phyloP scores from a whole-genome alignment of 2,888 invertebrate genomes.

The Cantharis flavilabris region DNA sequence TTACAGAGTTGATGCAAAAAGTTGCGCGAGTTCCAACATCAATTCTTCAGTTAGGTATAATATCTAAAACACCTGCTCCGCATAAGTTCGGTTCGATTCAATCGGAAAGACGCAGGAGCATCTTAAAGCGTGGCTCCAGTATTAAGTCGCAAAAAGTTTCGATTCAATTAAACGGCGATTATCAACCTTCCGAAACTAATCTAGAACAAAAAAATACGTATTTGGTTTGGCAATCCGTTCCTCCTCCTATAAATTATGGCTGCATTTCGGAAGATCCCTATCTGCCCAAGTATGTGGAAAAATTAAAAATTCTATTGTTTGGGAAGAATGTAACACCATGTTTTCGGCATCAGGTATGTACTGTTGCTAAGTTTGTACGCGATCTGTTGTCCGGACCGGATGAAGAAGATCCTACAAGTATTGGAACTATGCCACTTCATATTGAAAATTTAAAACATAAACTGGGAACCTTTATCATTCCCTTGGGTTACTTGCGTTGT shows the following conservation, averaged over 20 bases:
- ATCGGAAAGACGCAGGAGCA: neutral
- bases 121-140: neutral
- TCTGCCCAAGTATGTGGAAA: conserved; percentile 31
- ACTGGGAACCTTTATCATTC: conserved; percentile 57
- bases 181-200: neutral
- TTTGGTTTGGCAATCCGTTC: conserved; percentile 3
- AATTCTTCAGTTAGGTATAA: neutral
- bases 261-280: conserved; percentile 35
- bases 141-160: neutral
- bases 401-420: conserved; percentile 22
- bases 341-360: conserved; percentile 37
- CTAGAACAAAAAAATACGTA: neutral
- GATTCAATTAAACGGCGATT: neutral
- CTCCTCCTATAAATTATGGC: conserved; percentile 32
- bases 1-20: neutral
- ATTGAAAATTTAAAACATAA: conserved; percentile 11
- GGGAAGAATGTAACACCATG: conserved; percentile 8
- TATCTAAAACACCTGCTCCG: neutral
- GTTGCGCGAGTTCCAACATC: neutral
- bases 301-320: conserved; percentile 11
- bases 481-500: conserved; percentile 56
- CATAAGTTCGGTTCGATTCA: neutral
- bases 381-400: conserved; percentile 42
- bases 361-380: conserved; percentile 44
- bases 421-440: conserved; percentile 1